Conservation (phyloP, 2,888 invertebrate genomes). For the Sericinus montela region DNA sequence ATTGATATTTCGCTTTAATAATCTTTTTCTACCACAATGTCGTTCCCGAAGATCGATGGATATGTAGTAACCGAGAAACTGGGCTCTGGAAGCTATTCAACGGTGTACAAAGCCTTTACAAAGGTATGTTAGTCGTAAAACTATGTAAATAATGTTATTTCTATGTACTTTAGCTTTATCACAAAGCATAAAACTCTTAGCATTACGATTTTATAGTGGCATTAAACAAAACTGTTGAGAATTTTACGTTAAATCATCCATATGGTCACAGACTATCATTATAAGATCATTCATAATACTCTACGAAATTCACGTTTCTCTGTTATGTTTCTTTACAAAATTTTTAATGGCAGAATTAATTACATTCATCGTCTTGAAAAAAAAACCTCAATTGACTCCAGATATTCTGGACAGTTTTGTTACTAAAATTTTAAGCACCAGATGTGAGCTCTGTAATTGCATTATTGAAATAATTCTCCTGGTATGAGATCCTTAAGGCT, state of each 20-base stretch:
- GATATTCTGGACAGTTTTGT: too few relatives aligned
- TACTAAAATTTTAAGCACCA: too few relatives aligned
- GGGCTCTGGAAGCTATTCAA: constrained; percentile 90
- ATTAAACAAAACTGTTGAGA: neutral
- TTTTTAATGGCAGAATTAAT: too few relatives aligned
- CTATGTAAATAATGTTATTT: constrained; percentile 7
- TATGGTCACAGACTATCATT: too few relatives aligned
- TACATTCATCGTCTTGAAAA: too few relatives aligned
- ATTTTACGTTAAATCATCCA: constrained; percentile 11
- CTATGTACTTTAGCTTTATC: constrained; percentile 12
- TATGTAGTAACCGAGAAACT: constrained; percentile 86
- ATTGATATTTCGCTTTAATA: constrained; percentile 5
- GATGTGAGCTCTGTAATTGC: too few relatives aligned
- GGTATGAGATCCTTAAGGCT: too few relatives aligned
- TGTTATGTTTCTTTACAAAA: too few relatives aligned
- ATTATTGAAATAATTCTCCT: too few relatives aligned
- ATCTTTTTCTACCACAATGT: constrained; percentile 49
- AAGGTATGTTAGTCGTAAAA: constrained; percentile 60
- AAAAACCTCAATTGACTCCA: too few relatives aligned
- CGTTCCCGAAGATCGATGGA: constrained; percentile 81
- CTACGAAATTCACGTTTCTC: too few relatives aligned
- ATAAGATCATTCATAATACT: too few relatives aligned
- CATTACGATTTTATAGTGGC: constrained; percentile 9
- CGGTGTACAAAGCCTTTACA: constrained; percentile 88
- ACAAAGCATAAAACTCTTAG: neutral